Evolutionary conservation across 2,888 invertebrate species (phyloP).

Genomic region (Prosopocoilus inquinatus): DNA sequence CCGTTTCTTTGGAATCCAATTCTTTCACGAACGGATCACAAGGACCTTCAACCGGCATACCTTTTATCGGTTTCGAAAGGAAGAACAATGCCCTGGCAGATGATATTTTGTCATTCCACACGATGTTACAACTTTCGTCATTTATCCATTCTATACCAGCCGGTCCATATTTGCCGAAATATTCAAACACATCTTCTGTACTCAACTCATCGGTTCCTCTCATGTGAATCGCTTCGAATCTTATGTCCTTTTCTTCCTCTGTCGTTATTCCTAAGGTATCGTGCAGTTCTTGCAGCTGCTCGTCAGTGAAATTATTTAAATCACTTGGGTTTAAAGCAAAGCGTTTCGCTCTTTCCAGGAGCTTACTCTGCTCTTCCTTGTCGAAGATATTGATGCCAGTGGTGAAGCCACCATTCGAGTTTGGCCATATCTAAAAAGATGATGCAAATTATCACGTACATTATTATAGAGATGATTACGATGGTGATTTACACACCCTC

Average conservation of each 20-base stretch:
- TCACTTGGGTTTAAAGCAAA: conserved; percentile 55
- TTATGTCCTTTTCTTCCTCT: conserved; percentile 61
- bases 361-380: conserved; percentile 52
- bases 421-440: conserved; percentile 36
- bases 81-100: conserved; percentile 61
- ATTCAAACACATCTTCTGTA: conserved; percentile 75
- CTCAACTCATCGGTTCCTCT: conserved; percentile 73
- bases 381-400: conserved; percentile 55
- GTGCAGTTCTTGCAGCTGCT: conserved; percentile 46
- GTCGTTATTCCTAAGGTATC: conserved; percentile 58
- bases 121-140: conserved; percentile 72
- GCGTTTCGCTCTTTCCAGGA: conserved; percentile 57
- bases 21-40: conserved; percentile 38
- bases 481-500: conserved; percentile 10
- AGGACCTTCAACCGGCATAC: conserved; percentile 30
- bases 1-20: conserved; percentile 19
- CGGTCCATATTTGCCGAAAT: conserved; percentile 76
- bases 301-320: conserved; percentile 46
- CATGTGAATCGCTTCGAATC: conserved; percentile 73
- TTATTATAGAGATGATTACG: not conserved
- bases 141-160: conserved; percentile 78
- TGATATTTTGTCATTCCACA: conserved; percentile 60
- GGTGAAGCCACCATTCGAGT: conserved; percentile 47
- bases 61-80: conserved; percentile 53
- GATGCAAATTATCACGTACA: not conserved